These are phyloP conservation scores for Pollenia griseotomentosa DNA, from an alignment of 2,888 invertebrate species.

Conservation along the genomic window DNA sequence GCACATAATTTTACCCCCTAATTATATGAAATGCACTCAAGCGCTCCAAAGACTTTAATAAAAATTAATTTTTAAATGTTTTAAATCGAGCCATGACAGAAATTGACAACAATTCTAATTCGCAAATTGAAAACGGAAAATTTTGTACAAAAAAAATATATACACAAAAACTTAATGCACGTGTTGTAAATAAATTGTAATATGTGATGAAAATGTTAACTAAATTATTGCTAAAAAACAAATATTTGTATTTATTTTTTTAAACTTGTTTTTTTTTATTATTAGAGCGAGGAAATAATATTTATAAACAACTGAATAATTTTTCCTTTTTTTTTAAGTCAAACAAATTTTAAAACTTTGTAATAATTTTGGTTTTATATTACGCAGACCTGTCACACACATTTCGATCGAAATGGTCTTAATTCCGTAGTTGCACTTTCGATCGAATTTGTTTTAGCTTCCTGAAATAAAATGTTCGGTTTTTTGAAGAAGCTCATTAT, in stretches of 20 bases:
- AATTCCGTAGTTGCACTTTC: too few relatives aligned
- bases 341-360: background rate
- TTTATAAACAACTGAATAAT: background rate
- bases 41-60: constrained; percentile 34
- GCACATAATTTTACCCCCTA: too few relatives aligned
- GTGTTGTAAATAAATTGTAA: constrained; percentile 32
- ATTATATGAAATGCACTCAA: constrained; percentile 33
- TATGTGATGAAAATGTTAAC: constrained; percentile 40
- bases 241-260: constrained; percentile 13
- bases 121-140: background rate
- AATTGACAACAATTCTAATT: constrained; percentile 54
- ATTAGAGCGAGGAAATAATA: constrained; percentile 58
- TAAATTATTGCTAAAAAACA: constrained; percentile 18
- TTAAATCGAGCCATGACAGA: constrained; percentile 56
- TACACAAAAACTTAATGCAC: constrained; percentile 7
- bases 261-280: constrained; percentile 55
- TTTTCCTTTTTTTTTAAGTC: background rate
- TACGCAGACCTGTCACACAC: too few relatives aligned
- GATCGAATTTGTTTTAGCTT: too few relatives aligned
- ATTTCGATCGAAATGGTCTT: too few relatives aligned
- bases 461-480: too few relatives aligned
- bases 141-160: background rate
- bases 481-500: too few relatives aligned
- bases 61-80: constrained; percentile 48
- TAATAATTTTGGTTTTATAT: background rate